phyloP scores from a whole-genome alignment of 2,113 vertebrate genomes.

The Hemiprocne comata region DNA sequence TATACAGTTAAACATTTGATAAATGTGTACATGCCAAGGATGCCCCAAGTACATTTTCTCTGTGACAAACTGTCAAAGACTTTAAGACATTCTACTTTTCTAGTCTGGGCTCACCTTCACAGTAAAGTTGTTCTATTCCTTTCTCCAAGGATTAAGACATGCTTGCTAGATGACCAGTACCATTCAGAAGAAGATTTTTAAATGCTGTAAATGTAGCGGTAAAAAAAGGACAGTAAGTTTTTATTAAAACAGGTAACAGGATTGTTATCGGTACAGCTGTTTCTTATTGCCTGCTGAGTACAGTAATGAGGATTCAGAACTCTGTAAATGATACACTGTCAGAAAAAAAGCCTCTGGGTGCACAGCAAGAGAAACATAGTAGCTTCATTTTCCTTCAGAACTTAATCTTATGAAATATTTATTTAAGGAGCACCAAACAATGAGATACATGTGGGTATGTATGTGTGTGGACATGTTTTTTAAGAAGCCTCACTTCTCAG shows the following conservation, averaged over 20 bases:
- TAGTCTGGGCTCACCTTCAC: neutral
- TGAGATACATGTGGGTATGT: neutral
- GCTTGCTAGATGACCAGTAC: neutral
- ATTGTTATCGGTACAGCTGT: slow-evolving; percentile 58
- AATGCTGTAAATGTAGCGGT: neutral
- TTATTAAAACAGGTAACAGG: slow-evolving; percentile 76
- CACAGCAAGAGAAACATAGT: neutral
- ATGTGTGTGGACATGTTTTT: neutral
- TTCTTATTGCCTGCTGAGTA: slow-evolving; percentile 65
- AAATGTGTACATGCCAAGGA: neutral
- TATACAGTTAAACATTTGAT: neutral
- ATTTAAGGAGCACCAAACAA: slow-evolving; percentile 37
- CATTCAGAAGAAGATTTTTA: slow-evolving; percentile 17
- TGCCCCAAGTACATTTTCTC: neutral
- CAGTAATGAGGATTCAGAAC: slow-evolving; percentile 60
- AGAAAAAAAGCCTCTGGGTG: slow-evolving; percentile 38
- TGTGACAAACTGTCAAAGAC: neutral
- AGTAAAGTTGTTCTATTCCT: neutral
- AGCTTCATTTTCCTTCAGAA: slow-evolving; percentile 16
- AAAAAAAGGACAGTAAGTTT: slow-evolving; percentile 72
- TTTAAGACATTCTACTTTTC: neutral
- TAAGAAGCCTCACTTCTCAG: neutral
- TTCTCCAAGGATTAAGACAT: neutral
- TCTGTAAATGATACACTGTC: slow-evolving; percentile 48
- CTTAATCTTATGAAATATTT: slow-evolving; percentile 41